Base-by-base conservation (phyloP, 1,140 invertebrate species). In the Artemia franciscana region DNA sequence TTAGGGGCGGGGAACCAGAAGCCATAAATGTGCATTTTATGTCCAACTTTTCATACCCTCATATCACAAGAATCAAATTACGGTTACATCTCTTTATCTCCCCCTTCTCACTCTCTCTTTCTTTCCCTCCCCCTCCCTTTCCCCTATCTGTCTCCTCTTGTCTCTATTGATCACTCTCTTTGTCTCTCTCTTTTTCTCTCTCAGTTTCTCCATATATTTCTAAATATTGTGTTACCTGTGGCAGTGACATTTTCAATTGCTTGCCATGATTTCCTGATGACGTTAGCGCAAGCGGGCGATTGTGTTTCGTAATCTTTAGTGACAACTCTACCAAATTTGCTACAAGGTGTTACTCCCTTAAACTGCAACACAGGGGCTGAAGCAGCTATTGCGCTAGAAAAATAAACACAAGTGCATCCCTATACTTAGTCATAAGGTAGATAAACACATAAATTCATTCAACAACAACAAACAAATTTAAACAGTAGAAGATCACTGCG, bases 351-450 rank as follows among this genome's bases (percentile, higher is more conserved):
- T 65, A 91, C 71, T 24, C 81, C 85, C 2, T 78, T 73, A 71
- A 95, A 97, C 76, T 93, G 88, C 67, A 86, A 82, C 64, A 98
- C 83, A 0, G 95, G 95, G 0, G 94, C 95, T 18, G 92, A 97
- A 3, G 91, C 83, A 26, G 95, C 91, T 60, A 98, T 82, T 2
- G 93, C 85, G n/a, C 93, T 91, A 21, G 68, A 73, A 71, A 23
- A 66, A 63, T 65, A 67, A 57, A 51, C 15, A 60, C 23, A 4
- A 57, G 18, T 28, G 18, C n/a, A 59, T 25, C 12, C 24, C 12
- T 7, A 28, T 9, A 58, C 5, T 26, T 27, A 60, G 30, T 18
- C 25, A 25, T 7, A 51, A 51, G n/a, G n/a, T 12, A 51, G 39
- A 12, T 51, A 9, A n/a, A 51, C n/a, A 9, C n/a, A 12, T 25